Conservation (phyloP, 1,140 invertebrate genomes). For the Pseudomyrmex dendroicus region DNA sequence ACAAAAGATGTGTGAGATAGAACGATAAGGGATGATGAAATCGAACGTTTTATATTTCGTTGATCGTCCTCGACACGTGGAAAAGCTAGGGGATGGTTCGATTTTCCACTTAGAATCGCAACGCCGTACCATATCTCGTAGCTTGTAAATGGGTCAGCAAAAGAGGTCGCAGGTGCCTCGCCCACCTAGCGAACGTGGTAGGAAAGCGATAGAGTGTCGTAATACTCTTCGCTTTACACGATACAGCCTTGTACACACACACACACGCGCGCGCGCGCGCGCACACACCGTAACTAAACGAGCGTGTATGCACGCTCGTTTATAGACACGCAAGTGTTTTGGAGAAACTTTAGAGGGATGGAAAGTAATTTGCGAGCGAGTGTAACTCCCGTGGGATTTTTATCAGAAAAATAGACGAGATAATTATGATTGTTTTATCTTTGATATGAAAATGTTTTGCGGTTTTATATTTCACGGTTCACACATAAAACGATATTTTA, state of each 20-base stretch:
- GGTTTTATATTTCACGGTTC: too few species aligned
- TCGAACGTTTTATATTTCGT: conserved; percentile 33
- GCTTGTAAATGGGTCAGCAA: conserved; percentile 71
- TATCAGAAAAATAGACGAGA: neutral
- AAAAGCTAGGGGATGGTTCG: conserved; percentile 50
- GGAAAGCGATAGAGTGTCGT: conserved; percentile 48
- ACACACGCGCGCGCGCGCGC: neutral
- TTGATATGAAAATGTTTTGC: too few species aligned
- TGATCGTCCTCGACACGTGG: conserved; percentile 48
- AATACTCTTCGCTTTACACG: conserved; percentile 59
- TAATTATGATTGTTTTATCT: neutral
- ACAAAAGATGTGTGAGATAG: neutral
- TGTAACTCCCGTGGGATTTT: conserved; percentile 26
- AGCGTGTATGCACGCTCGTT: neutral
- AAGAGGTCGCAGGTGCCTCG: conserved; percentile 74
- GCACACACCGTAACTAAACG: neutral
- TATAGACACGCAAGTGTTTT: conserved; percentile 45
- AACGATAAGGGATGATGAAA: neutral
- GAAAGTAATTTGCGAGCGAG: conserved; percentile 52
- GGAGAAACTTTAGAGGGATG: conserved; percentile 14
- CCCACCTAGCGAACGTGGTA: conserved; percentile 64
- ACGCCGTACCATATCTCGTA: conserved; percentile 60
- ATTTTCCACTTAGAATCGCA: conserved; percentile 59
- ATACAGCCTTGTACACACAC: conserved; percentile 48
- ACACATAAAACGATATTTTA: too few species aligned